phyloP scores from a whole-genome alignment of 1,140 invertebrate species.

The Orius laevigatus region DNA sequence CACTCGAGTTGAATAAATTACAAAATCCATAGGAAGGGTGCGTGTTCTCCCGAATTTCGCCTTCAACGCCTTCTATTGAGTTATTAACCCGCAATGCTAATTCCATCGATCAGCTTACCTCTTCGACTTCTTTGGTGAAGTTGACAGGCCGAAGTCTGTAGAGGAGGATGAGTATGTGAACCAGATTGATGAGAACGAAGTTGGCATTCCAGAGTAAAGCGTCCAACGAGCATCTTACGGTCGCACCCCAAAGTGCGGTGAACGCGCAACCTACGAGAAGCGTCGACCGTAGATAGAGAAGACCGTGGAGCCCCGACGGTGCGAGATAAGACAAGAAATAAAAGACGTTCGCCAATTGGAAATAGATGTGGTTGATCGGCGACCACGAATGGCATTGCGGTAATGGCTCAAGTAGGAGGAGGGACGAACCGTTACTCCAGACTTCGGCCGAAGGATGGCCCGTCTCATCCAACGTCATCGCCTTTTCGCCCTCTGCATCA shows the following conservation, averaged over 20 bases:
- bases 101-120: conserved; percentile 35
- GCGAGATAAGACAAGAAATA: conserved; percentile 65
- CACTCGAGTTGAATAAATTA: too few species aligned
- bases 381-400: conserved; percentile 28
- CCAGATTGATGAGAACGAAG: conserved; percentile 65
- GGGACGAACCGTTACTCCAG: conserved; percentile 6
- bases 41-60: too few species aligned
- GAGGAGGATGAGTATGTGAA: conserved; percentile 63
- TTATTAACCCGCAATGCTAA: too few species aligned
- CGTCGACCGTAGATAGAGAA: conserved; percentile 53
- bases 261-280: conserved; percentile 61
- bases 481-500: too few species aligned
- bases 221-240: conserved; percentile 67
- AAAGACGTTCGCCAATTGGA: conserved; percentile 68
- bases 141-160: conserved; percentile 66
- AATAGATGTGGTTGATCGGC: conserved; percentile 52
- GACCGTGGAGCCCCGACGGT: conserved; percentile 57
- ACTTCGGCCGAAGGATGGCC: too few species aligned
- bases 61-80: too few species aligned
- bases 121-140: conserved; percentile 71
- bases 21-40: too few species aligned
- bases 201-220: conserved; percentile 72
- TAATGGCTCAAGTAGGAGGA: conserved; percentile 4
- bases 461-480: too few species aligned
- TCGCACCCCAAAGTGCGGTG: conserved; percentile 65